Conservation (phyloP, 2,888 invertebrate species). For the Vanessa cardui region DNA sequence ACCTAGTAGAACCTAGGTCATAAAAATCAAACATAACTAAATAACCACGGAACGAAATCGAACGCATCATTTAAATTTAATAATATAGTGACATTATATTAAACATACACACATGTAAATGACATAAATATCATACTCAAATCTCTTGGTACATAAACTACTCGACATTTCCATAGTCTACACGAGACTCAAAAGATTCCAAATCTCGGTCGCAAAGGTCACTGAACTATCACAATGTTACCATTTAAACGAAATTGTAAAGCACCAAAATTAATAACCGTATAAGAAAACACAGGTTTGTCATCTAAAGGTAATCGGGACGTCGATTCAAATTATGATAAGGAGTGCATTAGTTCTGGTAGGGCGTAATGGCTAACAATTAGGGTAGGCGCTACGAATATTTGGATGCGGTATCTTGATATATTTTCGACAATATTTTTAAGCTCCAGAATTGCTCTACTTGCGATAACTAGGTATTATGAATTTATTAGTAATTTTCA, state of each 20-base stretch:
- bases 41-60: too few relatives aligned
- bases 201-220: slow-evolving; percentile 31
- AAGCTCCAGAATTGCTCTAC: too few relatives aligned
- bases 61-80: neutral
- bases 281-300: slow-evolving; percentile 79
- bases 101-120: neutral
- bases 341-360: slow-evolving; percentile 80
- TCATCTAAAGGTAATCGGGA: slow-evolving; percentile 78
- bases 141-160: slow-evolving; percentile 2
- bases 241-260: slow-evolving; percentile 53
- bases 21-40: neutral
- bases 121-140: neutral
- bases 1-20: too few relatives aligned
- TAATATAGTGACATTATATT: too few relatives aligned
- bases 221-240: slow-evolving; percentile 55
- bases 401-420: slow-evolving; percentile 55
- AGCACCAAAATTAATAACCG: slow-evolving; percentile 79
- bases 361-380: slow-evolving; percentile 74
- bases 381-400: slow-evolving; percentile 54
- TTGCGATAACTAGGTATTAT: too few relatives aligned
- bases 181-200: slow-evolving; percentile 8
- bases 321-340: slow-evolving; percentile 82
- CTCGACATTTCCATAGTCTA: neutral
- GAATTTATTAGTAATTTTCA: too few relatives aligned
- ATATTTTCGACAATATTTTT: too few relatives aligned